Percentiles rank a stretch among this genome's conserved stretches.
These are phyloP conservation scores for Porites lutea DNA, from an alignment of 64 coral and sea anemone genomes.

Conservation along the genomic window DNA sequence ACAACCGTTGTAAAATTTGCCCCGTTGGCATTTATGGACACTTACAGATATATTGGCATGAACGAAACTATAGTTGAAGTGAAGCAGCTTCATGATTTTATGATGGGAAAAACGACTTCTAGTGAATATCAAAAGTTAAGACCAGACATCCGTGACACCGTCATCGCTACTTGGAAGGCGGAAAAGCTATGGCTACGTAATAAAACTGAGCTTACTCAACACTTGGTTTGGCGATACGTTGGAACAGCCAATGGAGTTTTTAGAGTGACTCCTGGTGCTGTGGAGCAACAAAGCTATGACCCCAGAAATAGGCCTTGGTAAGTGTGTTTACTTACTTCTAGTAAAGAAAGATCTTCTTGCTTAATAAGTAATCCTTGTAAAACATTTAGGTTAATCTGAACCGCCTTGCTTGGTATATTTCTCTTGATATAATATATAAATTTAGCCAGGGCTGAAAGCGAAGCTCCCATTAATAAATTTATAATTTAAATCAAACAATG, in stretches of 20 bases:
- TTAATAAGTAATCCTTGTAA: too few species aligned
- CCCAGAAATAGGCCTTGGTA: slow-evolving; percentile 70
- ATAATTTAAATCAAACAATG: too few species aligned
- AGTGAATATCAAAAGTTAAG: slow-evolving; percentile 29
- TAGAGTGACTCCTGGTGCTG: slow-evolving; percentile 54
- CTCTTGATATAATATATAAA: too few species aligned
- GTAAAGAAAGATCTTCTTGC: too few species aligned
- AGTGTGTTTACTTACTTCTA: background rate
- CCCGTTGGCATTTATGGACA: slow-evolving; percentile 53
- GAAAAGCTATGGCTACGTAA: slow-evolving; percentile 46
- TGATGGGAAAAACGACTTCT: slow-evolving; percentile 12
- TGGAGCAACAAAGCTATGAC: slow-evolving; percentile 40
- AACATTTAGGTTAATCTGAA: too few species aligned
- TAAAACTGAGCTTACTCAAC: slow-evolving; percentile 43
- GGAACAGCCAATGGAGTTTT: slow-evolving; percentile 70
- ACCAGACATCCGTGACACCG: slow-evolving; percentile 52
- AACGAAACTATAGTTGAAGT: slow-evolving; percentile 27
- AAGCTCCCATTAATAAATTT: too few species aligned
- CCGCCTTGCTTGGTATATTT: too few species aligned
- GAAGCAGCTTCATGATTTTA: background rate
- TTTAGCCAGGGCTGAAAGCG: too few species aligned
- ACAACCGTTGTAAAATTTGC: slow-evolving; percentile 68
- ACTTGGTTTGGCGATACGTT: slow-evolving; percentile 68
- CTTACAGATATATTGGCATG: slow-evolving; percentile 59
- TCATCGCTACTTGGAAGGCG: slow-evolving; percentile 52